Base-by-base conservation (phyloP, 2,888 invertebrate species). In the Himalopsyche japonica region DNA sequence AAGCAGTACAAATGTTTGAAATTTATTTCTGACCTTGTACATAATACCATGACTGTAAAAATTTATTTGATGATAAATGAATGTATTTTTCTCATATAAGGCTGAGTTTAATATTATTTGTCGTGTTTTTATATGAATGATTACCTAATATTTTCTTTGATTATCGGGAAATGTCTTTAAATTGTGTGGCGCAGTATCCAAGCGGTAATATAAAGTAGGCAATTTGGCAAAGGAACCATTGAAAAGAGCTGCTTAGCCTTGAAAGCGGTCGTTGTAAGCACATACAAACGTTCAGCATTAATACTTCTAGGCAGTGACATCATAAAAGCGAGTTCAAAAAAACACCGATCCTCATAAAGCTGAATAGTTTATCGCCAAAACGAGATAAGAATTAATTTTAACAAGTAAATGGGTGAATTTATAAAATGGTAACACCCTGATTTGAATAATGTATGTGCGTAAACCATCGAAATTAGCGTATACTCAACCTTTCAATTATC, bases 281-380 rank as follows among this genome's bases (percentile, higher is more conserved):
- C 80, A 83, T 84, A 80, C 27, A 70, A 70, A 49, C 48, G 24
- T 78, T 86, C 83, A 80, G 83, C 80, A 86, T 86, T 86, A 84
- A 83, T 32, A 49, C 70, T 70, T 83, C 43, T 78, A 79, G 78
- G 57, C 37, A 81, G 83, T 85, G 85, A 85, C 84, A 84, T 85
- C 83, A 85, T 78, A 81, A 20, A 78, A 81, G 81, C 79, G 82
- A 30, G 27, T 70, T 70, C 27, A 70, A 70, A 70, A 57, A 70
- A 70, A 70, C 70, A 12, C 70, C 70, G 70, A 70, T 77, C 77
- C 77, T 77, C 77, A 27, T 18, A 76, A 77, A 77, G 77, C 77
- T 15, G 37, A 77, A 37, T 34, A 34, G n/a, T 77, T 77, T 37
- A 77, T 43, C 34, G 43, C n/a, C 24, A 34, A 77, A 77, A 43